phyloP scores from a whole-genome alignment of 1,140 invertebrate species.

The Platorchestia sp. region DNA sequence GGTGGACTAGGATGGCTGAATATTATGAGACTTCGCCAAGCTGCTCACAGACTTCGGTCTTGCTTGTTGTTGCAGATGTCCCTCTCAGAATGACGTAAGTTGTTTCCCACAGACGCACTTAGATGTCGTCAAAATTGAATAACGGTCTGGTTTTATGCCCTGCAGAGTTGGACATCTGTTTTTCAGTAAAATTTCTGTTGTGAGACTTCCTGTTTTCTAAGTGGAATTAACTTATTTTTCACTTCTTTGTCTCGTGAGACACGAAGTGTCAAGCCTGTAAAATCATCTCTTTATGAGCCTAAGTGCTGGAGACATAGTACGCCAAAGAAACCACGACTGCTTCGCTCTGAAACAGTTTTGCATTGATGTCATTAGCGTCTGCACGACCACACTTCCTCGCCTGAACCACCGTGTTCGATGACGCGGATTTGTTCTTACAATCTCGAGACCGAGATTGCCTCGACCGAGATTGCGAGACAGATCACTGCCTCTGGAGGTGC shows the following conservation, averaged over 20 bases:
- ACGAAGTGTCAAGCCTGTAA: neutral
- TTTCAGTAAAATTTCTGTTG: neutral
- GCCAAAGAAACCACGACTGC: neutral
- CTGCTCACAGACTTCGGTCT: neutral
- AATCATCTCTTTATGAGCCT: neutral
- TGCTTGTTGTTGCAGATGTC: neutral
- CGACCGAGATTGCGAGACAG: no score
- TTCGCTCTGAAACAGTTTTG: neutral
- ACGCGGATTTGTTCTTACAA: neutral
- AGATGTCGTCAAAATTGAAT: neutral
- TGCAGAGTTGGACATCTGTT: neutral
- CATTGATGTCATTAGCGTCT: neutral
- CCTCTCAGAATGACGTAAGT: no score
- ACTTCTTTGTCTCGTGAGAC: neutral
- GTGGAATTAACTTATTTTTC: neutral
- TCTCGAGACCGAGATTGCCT: no score
- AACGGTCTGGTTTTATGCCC: neutral
- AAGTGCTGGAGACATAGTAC: neutral
- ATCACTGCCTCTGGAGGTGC: neutral
- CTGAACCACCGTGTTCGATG: neutral
- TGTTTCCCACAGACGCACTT: no score
- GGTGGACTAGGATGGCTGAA: neutral
- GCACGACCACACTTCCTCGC: neutral
- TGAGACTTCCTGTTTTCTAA: neutral
- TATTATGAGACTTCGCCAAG: neutral